phyloP scores from a whole-genome alignment of 64 coral and sea anemone species.

The Porites australiensis region DNA sequence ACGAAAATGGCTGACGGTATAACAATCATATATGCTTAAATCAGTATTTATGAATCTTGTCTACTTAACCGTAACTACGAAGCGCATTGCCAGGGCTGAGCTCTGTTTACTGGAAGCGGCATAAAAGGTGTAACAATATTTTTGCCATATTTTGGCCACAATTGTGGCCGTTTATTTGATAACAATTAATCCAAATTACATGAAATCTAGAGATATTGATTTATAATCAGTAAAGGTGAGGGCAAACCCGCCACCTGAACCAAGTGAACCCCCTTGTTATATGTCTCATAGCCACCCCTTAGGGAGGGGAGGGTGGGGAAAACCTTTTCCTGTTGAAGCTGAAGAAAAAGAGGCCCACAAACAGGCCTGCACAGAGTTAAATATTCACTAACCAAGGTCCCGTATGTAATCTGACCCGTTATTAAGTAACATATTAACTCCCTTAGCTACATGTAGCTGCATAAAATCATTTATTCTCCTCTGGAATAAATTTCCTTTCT shows the following conservation, averaged over 20 bases:
- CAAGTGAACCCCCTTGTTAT: too few species aligned
- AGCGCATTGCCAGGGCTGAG: background rate
- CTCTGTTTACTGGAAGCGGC: background rate
- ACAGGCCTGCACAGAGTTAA: background rate
- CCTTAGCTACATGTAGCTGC: background rate
- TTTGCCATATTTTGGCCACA: slow-evolving; percentile 4
- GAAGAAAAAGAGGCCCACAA: slow-evolving; percentile 12
- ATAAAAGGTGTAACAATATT: background rate
- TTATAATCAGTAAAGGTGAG: slow-evolving; percentile 8
- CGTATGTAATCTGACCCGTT: slow-evolving; percentile 19
- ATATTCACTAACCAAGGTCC: background rate
- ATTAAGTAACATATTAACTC: background rate
- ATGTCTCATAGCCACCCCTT: too few species aligned
- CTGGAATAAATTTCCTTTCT: too few species aligned
- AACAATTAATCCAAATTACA: background rate
- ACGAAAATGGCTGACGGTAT: too few species aligned
- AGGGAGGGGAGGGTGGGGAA: background rate
- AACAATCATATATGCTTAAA: too few species aligned
- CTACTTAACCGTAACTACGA: too few species aligned
- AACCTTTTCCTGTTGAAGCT: background rate
- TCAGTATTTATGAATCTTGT: too few species aligned
- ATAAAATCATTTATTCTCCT: slow-evolving; percentile 1
- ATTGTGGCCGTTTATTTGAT: slow-evolving; percentile 6
- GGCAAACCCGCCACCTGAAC: background rate
- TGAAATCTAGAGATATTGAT: background rate